Percentiles rank a stretch among this genome's conserved stretches.
Conservation (phyloP, 2,113 vertebrate genomes). For the Ictalurus punctatus region DNA sequence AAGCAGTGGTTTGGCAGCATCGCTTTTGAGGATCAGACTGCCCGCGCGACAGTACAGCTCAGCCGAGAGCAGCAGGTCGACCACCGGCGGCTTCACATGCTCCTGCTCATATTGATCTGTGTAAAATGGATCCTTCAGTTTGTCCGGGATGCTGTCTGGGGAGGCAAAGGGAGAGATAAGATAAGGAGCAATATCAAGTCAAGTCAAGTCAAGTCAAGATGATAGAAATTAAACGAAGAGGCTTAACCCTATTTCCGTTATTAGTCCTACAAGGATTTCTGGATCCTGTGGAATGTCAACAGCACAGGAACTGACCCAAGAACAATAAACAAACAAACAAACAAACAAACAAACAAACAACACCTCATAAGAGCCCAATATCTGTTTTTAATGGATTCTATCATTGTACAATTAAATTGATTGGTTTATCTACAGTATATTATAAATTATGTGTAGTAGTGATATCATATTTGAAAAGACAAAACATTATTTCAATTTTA, state of each 20-base stretch:
- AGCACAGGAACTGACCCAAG: background rate
- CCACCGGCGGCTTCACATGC: slow-evolving; percentile 93
- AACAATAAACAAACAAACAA: background rate
- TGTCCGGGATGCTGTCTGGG: slow-evolving; percentile 87
- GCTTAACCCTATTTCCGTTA: background rate
- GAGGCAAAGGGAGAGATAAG: background rate
- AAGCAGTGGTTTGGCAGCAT: slow-evolving; percentile 85
- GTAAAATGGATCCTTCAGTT: slow-evolving; percentile 91
- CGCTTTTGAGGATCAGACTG: slow-evolving; percentile 89
- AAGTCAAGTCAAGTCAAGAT: background rate
- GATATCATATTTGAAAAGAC: background rate
- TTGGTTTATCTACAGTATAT: background rate
- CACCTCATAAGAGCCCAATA: background rate
- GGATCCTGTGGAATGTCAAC: background rate
- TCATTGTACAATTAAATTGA: background rate
- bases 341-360: background rate
- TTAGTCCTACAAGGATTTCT: background rate
- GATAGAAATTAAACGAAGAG: background rate
- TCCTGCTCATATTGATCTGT: slow-evolving; percentile 98
- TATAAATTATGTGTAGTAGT: background rate
- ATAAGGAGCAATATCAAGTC: background rate
- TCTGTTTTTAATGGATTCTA: background rate
- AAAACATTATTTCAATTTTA: background rate
- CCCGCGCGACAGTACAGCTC: slow-evolving; percentile 95
- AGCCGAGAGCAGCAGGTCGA: slow-evolving; percentile 88